These are phyloP conservation scores for Ceryle rudis DNA, from an alignment of 2,797 vertebrate species.

Conservation along the genomic window DNA sequence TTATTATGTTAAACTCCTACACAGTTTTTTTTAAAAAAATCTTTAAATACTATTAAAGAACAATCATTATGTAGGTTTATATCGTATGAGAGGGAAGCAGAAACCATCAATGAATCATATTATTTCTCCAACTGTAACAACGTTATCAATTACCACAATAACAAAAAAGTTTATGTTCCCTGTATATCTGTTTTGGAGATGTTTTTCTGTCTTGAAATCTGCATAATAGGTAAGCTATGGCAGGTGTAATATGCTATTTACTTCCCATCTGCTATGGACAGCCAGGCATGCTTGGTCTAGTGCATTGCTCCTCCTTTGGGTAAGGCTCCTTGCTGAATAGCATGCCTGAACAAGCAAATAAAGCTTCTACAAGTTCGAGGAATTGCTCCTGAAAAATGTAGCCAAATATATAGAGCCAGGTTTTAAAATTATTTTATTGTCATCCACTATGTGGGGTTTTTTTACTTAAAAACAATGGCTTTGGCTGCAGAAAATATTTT, in stretches of 20 bases:
- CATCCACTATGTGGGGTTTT: background rate
- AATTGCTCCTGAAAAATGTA: background rate
- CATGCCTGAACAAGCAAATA: background rate
- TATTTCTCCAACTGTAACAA: constrained; percentile 26
- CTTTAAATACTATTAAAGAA: constrained; percentile 72
- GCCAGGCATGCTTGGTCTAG: background rate
- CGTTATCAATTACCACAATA: constrained; percentile 8
- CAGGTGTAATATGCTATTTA: background rate
- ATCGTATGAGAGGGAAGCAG: constrained; percentile 58
- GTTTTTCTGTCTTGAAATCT: constrained; percentile 15
- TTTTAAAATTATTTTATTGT: background rate
- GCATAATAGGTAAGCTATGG: background rate
- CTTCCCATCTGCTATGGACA: background rate
- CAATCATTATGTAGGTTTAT: constrained; percentile 52
- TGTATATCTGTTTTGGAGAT: constrained; percentile 9
- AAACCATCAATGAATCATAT: constrained; percentile 59
- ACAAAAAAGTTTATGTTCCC: background rate
- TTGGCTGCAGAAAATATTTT: background rate
- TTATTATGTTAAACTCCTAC: constrained; percentile 64
- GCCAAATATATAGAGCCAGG: background rate
- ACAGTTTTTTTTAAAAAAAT: constrained; percentile 69
- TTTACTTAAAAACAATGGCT: background rate
- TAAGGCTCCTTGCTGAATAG: background rate
- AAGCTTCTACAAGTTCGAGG: background rate
- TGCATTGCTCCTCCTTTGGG: background rate